Evolutionary conservation across 2,113 vertebrate species (phyloP).

Genomic region (Recurvirostra avosetta): DNA sequence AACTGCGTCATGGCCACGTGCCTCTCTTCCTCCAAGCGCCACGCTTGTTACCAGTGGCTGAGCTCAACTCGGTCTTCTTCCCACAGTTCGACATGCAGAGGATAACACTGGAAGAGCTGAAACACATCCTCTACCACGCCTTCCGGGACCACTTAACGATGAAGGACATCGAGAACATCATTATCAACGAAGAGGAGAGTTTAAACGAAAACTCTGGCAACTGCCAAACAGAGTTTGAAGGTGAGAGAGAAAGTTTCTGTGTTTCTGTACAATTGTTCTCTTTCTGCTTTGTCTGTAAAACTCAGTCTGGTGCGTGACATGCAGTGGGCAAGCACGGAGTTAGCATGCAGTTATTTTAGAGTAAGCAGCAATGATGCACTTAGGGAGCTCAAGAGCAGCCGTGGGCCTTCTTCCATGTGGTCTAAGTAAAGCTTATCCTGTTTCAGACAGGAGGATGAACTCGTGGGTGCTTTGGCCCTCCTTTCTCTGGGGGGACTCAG

Average conservation of each 20-base stretch:
- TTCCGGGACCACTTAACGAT: conserved; percentile 98
- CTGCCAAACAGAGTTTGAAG: conserved; percentile 96
- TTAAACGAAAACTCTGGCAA: conserved; percentile 94
- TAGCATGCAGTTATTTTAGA: background rate
- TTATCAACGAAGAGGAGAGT: conserved; percentile 97
- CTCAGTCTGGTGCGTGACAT: accelerated
- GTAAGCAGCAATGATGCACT: background rate
- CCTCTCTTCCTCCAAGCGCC: background rate
- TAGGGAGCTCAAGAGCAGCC: background rate
- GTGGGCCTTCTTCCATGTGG: background rate
- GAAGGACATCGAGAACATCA: conserved; percentile 99
- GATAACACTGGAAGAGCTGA: conserved; percentile 96
- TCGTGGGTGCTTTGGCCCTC: background rate
- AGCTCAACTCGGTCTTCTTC: background rate
- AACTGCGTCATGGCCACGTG: accelerated
- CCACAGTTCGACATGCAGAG: conserved; percentile 97
- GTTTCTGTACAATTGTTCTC: background rate
- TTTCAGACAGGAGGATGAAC: background rate
- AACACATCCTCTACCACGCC: conserved; percentile 97
- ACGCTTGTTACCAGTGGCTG: background rate
- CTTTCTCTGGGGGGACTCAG: background rate
- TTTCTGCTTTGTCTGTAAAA: background rate
- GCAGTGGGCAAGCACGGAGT: accelerated
- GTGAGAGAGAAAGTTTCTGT: conserved; percentile 70
- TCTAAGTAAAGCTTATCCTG: background rate